A percentile compares a stretch with the other conserved stretches of the same genome.
These are phyloP conservation scores for Siniperca undulata DNA, from an alignment of 2,797 vertebrate species.

Conservation along the genomic window DNA sequence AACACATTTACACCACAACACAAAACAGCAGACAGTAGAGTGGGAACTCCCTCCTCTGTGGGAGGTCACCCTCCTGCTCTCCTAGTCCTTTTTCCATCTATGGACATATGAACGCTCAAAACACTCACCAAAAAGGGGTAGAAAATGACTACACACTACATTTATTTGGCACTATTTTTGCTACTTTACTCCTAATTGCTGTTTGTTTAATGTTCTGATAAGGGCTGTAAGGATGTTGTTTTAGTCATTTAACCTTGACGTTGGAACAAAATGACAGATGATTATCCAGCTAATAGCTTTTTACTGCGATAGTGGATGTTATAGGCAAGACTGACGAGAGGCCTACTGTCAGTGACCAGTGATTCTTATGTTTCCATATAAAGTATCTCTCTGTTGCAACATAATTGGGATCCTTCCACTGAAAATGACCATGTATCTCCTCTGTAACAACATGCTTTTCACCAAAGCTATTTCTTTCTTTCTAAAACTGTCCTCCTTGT, in stretches of 20 bases:
- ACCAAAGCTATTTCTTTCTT: too few species aligned
- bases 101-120: conserved; percentile 6
- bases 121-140: neutral
- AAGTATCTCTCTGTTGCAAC: neutral
- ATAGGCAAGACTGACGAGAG: neutral
- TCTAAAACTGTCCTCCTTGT: too few species aligned
- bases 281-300: neutral
- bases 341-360: neutral
- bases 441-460: too few species aligned
- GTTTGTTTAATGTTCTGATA: conserved; percentile 9
- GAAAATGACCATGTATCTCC: too few species aligned
- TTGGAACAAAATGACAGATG: neutral
- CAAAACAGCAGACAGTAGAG: neutral
- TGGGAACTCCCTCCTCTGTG: neutral
- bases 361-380: neutral
- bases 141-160: neutral
- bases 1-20: neutral
- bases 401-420: neutral
- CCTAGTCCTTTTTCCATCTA: conserved; percentile 26
- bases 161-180: neutral
- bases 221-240: neutral
- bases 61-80: conserved; percentile 2
- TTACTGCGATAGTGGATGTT: neutral
- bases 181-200: neutral
- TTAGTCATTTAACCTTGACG: neutral